Evolutionary conservation across 2,888 invertebrate genomes (phyloP).

Genomic region (Temnothorax rugatulus): DNA sequence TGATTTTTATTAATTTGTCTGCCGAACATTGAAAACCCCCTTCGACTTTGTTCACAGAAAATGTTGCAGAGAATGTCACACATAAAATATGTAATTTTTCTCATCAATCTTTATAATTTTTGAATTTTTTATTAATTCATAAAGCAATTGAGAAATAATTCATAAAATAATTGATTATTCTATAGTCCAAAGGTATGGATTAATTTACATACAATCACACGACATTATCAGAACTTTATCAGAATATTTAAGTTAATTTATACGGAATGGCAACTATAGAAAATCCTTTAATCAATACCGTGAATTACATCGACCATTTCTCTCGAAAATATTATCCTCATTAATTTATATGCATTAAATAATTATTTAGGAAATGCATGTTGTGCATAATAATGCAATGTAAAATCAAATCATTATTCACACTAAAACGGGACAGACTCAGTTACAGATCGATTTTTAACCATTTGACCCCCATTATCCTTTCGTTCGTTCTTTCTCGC

Average conservation of each 20-base stretch:
- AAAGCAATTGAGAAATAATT: not conserved
- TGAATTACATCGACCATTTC: not conserved
- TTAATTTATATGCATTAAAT: not conserved
- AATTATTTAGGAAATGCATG: not conserved
- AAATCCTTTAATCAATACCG: not conserved
- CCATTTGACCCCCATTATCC: conserved; percentile 56
- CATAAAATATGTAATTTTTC: conserved; percentile 22
- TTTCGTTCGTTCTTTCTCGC: conserved; percentile 42
- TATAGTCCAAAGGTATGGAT: not conserved
- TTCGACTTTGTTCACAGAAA: too few relatives aligned
- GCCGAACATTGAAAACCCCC: too few relatives aligned
- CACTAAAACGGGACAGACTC: not conserved
- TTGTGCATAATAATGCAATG: not conserved
- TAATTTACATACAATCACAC: not conserved
- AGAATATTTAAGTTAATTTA: not conserved
- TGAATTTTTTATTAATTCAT: not conserved
- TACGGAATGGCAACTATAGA: not conserved
- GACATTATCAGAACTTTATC: not conserved
- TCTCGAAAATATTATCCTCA: not conserved
- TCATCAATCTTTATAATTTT: not conserved
- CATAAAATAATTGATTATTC: not conserved
- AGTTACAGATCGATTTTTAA: conserved; percentile 49
- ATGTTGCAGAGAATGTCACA: too few relatives aligned
- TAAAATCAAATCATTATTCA: conserved; percentile 17
- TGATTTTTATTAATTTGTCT: too few relatives aligned